Evolutionary conservation across 2,797 vertebrate genomes (phyloP), one percentile per base, ranked within the genome.

Genomic region (Xyrichtys novacula): DNA sequence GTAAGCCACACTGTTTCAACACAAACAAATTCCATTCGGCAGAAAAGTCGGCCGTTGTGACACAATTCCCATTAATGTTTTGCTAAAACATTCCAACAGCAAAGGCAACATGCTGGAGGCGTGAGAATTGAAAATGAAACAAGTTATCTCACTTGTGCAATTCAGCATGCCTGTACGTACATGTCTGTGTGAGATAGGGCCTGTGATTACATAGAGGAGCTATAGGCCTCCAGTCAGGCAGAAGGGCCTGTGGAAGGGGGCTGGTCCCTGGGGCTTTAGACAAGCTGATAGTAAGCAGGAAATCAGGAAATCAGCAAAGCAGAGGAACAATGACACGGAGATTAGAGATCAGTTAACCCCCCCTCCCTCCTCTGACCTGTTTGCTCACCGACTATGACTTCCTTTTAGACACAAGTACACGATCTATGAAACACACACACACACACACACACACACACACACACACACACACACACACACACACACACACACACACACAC

Each of bases 211-310:
- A 82, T 58, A 85, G 78, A 67, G 49, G 42, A 43, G 44, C 86
- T 76, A 83, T 78, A 84, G 78, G 83, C 78, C 73, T 89, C 78
- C 86, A 91, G 74, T 92, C 88, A 92, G 77, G 87, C 89, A 90
- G 84, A 91, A 91, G 80, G 66, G 78, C 64, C 78, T 47, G 76
- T 75, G 63, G 68, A 76, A n/a, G 79, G 60, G 69, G 74, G 64
- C 62, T 53, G 60, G 60, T 77, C 58, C 63, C 49, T 16, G 28
- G 42, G 84, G 88, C 86, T 91, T 90, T 84, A 87, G 64, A 78
- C 85, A 79, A 87, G 82, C 75, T 71, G 71, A 85, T 79, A 88
- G 66, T 69, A 50, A 69, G 68, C 85, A 83, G 89, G 87, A 92
- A 90, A 87, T 65, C 85, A 90, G 87, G 86, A 91, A 88, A 87